These are phyloP conservation scores for Temnothorax rugatulus DNA, from an alignment of 2,888 invertebrate species.

Conservation along the genomic window DNA sequence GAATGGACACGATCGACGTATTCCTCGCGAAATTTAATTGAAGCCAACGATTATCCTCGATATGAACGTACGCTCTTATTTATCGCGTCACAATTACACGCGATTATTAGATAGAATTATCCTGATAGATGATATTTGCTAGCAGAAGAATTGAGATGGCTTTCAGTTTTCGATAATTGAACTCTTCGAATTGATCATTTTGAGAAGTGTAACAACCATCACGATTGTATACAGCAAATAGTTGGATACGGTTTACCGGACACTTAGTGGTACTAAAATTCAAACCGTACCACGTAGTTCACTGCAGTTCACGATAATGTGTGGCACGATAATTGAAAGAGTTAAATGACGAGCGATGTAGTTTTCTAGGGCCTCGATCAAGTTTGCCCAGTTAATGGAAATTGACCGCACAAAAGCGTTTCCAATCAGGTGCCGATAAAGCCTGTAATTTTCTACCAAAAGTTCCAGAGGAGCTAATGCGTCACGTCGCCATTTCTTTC, in stretches of 20 bases:
- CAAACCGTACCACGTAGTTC: not conserved
- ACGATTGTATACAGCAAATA: not conserved
- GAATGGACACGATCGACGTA: slow-evolving; percentile 26
- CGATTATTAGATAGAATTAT: slow-evolving; percentile 16
- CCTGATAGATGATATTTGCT: slow-evolving; percentile 5
- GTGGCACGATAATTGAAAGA: slow-evolving; percentile 8
- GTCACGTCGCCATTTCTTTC: slow-evolving; percentile 33
- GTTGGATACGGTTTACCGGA: not conserved
- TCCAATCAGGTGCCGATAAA: slow-evolving; percentile 79
- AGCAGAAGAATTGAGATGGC: not conserved
- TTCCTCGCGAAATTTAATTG: slow-evolving; percentile 50
- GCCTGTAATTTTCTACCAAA: slow-evolving; percentile 78
- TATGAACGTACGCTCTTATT: slow-evolving; percentile 9
- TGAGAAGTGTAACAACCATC: not conserved
- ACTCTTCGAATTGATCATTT: not conserved
- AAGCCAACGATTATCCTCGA: slow-evolving; percentile 28
- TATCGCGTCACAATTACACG: slow-evolving; percentile 5
- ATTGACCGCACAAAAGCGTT: slow-evolving; percentile 70
- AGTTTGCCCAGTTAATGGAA: slow-evolving; percentile 53
- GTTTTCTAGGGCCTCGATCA: slow-evolving; percentile 26
- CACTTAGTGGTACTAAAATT: slow-evolving; percentile 10
- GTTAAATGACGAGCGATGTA: slow-evolving; percentile 35
- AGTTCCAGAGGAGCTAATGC: slow-evolving; percentile 30
- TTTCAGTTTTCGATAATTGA: slow-evolving; percentile 7
- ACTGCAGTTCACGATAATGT: slow-evolving; percentile 15